Evolutionary conservation across 2,888 invertebrate species (phyloP).

Genomic region (Zygothrica quintamaculata): DNA sequence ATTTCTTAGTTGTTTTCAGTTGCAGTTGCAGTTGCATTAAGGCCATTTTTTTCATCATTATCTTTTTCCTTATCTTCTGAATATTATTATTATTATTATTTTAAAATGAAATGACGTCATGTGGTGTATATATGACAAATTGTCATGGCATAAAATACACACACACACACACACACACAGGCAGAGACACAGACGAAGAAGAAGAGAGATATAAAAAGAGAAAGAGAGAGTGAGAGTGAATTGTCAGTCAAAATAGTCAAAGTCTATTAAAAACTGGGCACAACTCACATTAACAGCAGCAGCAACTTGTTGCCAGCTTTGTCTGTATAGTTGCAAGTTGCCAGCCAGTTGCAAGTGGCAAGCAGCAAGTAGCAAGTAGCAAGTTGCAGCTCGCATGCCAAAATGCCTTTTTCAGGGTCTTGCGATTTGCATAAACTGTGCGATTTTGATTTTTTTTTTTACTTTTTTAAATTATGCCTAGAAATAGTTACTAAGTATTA

Average conservation of each 20-base stretch:
- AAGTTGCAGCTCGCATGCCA: conserved; percentile 54
- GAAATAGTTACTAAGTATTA: conserved; percentile 17
- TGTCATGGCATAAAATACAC: conserved; percentile 31
- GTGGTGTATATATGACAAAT: conserved; percentile 50
- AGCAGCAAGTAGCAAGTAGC: conserved; percentile 18
- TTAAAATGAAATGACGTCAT: conserved; percentile 48
- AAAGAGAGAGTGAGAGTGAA: too few species aligned
- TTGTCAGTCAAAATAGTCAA: neutral
- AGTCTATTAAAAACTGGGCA: conserved; percentile 5
- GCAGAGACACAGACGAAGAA: too few species aligned
- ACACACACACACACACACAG: too few species aligned
- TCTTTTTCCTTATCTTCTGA: too few species aligned
- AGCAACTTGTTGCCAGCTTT: conserved; percentile 45
- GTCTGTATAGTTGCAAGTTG: neutral
- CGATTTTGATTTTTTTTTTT: conserved; percentile 65
- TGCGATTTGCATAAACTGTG: conserved; percentile 69
- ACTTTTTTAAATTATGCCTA: conserved; percentile 65
- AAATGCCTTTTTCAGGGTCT: conserved; percentile 49
- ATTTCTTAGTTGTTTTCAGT: conserved; percentile 2
- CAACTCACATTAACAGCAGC: neutral
- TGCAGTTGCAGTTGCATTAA: conserved; percentile 23
- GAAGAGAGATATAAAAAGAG: too few species aligned
- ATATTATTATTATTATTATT: too few species aligned
- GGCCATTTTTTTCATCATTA: neutral
- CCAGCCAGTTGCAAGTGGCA: conserved; percentile 10